Evolutionary conservation across 2,888 invertebrate species (phyloP).

Genomic region (Noctua comes): DNA sequence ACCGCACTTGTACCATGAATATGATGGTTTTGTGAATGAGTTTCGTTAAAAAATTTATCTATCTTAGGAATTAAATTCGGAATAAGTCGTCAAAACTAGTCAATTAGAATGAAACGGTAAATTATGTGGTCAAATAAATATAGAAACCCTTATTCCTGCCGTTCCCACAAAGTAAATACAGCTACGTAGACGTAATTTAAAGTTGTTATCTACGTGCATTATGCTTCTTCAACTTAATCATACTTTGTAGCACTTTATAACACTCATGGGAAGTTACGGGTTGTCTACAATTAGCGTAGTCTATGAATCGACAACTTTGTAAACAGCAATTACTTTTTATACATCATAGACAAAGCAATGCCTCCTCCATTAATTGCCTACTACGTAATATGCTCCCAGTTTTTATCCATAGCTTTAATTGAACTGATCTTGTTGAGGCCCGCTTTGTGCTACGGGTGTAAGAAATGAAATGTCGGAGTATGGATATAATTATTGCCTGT

Average conservation of each 20-base stretch:
- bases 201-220: not conserved
- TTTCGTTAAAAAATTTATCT: not conserved
- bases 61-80: not conserved
- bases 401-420: conserved; percentile 73
- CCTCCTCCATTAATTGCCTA: conserved; percentile 54
- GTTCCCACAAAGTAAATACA: not conserved
- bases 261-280: conserved; percentile 26
- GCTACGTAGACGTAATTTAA: conserved; percentile 4
- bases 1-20: not conserved
- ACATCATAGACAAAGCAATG: conserved; percentile 17
- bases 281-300: conserved; percentile 29
- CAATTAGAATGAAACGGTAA: not conserved
- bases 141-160: not conserved
- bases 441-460: conserved; percentile 54
- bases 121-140: not conserved
- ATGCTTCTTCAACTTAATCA: conserved; percentile 18
- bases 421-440: conserved; percentile 71
- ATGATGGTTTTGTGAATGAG: not conserved
- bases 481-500: conserved; percentile 5
- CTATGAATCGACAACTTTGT: conserved; percentile 20
- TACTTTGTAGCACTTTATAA: conserved; percentile 23
- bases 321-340: conserved; percentile 35
- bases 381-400: conserved; percentile 44
- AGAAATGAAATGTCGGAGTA: conserved; percentile 31
- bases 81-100: not conserved